Evolutionary conservation across 92 coral and sea anemone genomes (phyloP), one percentile per base, ranked within the genome.

Genomic region (Galaxea fascicularis): DNA sequence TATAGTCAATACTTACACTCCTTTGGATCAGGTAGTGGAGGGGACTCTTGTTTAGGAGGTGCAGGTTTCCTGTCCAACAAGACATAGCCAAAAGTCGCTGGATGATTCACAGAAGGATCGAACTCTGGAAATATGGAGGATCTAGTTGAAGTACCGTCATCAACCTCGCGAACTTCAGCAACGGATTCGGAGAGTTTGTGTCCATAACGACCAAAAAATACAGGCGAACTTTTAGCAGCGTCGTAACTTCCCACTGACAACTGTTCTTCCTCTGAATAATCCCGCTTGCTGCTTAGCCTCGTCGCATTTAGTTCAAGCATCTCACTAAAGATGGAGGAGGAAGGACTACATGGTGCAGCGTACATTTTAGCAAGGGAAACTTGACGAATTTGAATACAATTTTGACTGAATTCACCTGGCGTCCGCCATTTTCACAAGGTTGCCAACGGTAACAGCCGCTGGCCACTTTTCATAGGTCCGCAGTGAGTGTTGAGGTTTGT

Each of bases 131-230:
- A 71, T 71, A 86, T 47, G 9, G 98, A 94, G 47, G 98, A 94
- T 22, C 92, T 86, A 13, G 93, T 89, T 27, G 94, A 89, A 28
- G 71, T 71, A 15, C 91, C 91, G 70, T 82, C 91, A 76, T 90
- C 95, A 25, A 80, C 95, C 11, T 91, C 93, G 45, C 62, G 88
- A 46, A 66, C 46, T 10, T 86, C 90, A 26, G 87, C 79, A 18
- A 86, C 88, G 44, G 95, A 77, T 28, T 94, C 98, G n/a, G 90
- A 79, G 24, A 94, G 86, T 71, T 81, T 87, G 29, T 95, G 96
- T 10, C 98, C 98, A 72, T 92, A 94, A 30, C 96, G 95, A 28
- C 98, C 98, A 45, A 89, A 93, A 83, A 96, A 96, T 22, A 96
- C 98, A 10, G 98, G 98, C 11, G 98, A 92, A 77, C 85, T 87